Evolutionary conservation across 1,140 invertebrate species (phyloP), one percentile per base, ranked within the genome.

Genomic region (Babylonia areolata): DNA sequence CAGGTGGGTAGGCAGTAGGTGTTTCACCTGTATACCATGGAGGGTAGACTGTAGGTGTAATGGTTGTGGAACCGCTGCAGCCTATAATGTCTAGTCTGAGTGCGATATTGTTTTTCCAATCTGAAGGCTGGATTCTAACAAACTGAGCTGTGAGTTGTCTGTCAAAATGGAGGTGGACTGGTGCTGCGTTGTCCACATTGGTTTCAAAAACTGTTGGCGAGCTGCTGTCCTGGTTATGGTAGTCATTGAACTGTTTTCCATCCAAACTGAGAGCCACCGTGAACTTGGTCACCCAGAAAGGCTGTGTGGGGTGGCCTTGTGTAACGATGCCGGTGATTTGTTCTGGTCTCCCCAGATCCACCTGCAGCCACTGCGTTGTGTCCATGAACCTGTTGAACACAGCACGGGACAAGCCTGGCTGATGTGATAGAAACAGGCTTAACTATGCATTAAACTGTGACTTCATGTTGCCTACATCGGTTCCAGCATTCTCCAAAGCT

Each of bases 241-340:
- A 91, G 5, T 86, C 82, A 1, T 39, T 71, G 81, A 91, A 91
- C 40, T 78, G 73, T 20, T 88, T 80, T n/a, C 93, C 92, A 89
- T 94, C 93, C 6, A 85, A 40, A 15, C 93, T 94, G n/a, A 89
- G 90, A 12, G 89, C 86, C 1, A 95, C 89, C 28, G 87, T 91
- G 84, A 91, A 94, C 31, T 81, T 71, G n/a, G 91, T 92, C 0
- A 94, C 91, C 92, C 93, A 94, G 40, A 92, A 90, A 11, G 91
- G 85, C 20, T 46, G 73, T 33, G 89, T 78, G 17, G 92, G 91
- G 35, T 90, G 88, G 15, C 94, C 94, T 86, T 94, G 94, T 5
- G 93, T 93, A 31, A 92, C 88, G 31, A 94, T 87, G 11, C 94
- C 94, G 28, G 93, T 91, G 23, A 94, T 87, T 54, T 92, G 86